Evolutionary conservation across 2,113 vertebrate species (phyloP), one percentile per base, ranked within the genome.

Genomic region (Halichoeres trimaculatus): DNA sequence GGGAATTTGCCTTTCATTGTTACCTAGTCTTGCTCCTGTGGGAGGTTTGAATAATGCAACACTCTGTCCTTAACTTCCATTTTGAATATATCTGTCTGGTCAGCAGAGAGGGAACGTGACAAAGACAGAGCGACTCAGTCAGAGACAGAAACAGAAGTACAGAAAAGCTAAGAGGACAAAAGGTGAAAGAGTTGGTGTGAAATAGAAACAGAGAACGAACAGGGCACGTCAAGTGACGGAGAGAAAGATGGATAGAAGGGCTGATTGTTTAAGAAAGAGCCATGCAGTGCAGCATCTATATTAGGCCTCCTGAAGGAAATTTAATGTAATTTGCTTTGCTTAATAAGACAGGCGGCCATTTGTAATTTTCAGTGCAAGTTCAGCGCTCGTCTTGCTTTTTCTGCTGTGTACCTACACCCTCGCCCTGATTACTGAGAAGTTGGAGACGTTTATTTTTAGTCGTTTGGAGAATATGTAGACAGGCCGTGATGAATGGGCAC

Each of bases 301-400:
- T 80, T 60, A 58, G 47, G 63, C 64, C 80, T 30, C 84, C 62
- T 17, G 16, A 63, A 81, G 73, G 59, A 74, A 74, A 81, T 70
- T 54, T 83, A 75, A 87, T 86, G 78, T 74, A 57, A 87, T 91
- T 90, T 88, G 66, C 74, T 78, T 76, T 38, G 58, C 65, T 30
- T 88, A 90, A 90, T 85, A 85, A 88, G 75, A 91, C 83, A 80
- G 41, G 59, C 51, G 67, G 78, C 74, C 59, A 84, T 90, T 86
- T 82, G 62, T 90, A 74, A 86, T 81, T 80, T 83, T 84, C 30
- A 1, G 22, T 52, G 40, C 74, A 58, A 48, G 61, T 63, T 80
- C 26, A 63, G 64, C 59, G 48, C 76, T 83, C 22, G 41, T 78
- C 70, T 70, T 78, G 70, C 70, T 74, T 77, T 80, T 79, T 70